Evolutionary conservation across 53 echinoderm and acorn worm species (phyloP).

Genomic region (Echinarachnius parma): DNA sequence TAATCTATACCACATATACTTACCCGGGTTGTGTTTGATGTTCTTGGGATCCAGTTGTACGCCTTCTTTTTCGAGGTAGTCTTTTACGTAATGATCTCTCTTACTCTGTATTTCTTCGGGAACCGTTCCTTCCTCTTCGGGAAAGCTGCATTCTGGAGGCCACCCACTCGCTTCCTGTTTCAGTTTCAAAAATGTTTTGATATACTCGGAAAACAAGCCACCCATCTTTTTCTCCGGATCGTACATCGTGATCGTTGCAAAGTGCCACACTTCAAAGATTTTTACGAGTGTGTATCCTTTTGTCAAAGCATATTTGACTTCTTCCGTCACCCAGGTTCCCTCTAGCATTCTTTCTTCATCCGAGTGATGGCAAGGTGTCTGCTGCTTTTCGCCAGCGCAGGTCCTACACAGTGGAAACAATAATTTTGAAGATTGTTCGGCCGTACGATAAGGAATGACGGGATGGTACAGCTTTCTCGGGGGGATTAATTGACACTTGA

Average conservation of each 20-base stretch:
- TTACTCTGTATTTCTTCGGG: too few species aligned
- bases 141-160: slow-evolving; percentile 3
- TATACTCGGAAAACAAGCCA: slow-evolving; percentile 42
- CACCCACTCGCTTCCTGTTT: slow-evolving; percentile 39
- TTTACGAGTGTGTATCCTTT: neutral
- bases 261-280: slow-evolving; percentile 17
- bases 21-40: slow-evolving; percentile 12
- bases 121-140: slow-evolving; percentile 9
- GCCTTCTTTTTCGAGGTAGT: slow-evolving; percentile 18
- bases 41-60: slow-evolving; percentile 7
- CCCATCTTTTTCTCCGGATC: slow-evolving; percentile 29
- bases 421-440: neutral
- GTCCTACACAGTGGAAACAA: slow-evolving; percentile 1
- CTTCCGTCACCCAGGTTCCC: too few species aligned
- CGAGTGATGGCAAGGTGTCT: too few species aligned
- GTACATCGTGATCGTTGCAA: slow-evolving; percentile 10
- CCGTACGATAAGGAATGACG: neutral
- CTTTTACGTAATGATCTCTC: too few species aligned
- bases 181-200: slow-evolving; percentile 39
- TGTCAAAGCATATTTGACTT: slow-evolving; percentile 8
- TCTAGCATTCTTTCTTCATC: too few species aligned
- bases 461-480: too few species aligned
- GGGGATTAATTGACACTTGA: too few species aligned
- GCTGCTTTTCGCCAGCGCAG: neutral
- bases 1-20: too few species aligned